phyloP scores from a whole-genome alignment of 2,888 invertebrate species.

The Drosophila seclusa region DNA sequence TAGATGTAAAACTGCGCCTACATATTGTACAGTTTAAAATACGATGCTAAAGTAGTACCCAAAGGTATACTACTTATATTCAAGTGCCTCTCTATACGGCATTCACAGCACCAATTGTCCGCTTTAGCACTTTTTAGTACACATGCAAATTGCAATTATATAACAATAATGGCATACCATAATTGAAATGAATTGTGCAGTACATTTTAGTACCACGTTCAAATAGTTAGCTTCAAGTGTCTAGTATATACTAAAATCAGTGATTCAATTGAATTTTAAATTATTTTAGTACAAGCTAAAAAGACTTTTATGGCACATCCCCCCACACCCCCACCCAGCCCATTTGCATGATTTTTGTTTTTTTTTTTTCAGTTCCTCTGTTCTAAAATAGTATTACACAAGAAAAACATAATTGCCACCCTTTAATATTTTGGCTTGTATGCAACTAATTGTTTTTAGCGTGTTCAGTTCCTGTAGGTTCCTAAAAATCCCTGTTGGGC shows the following conservation, averaged over 20 bases:
- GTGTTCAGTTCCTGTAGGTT: slow-evolving; percentile 64
- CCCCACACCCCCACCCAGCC: not conserved
- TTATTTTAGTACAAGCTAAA: slow-evolving; percentile 51
- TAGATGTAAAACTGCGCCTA: slow-evolving; percentile 72
- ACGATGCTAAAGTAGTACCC: slow-evolving; percentile 25
- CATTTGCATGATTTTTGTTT: not conserved
- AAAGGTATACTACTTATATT: slow-evolving; percentile 31
- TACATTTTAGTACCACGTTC: slow-evolving; percentile 46
- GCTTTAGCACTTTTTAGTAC: slow-evolving; percentile 71
- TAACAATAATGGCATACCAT: slow-evolving; percentile 18
- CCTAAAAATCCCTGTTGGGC: slow-evolving; percentile 20
- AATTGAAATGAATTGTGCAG: slow-evolving; percentile 41
- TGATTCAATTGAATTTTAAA: slow-evolving; percentile 30
- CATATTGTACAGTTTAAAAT: slow-evolving; percentile 60
- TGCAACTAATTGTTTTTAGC: slow-evolving; percentile 49
- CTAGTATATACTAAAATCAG: slow-evolving; percentile 29
- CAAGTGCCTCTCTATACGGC: slow-evolving; percentile 52
- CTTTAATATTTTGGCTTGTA: slow-evolving; percentile 34
- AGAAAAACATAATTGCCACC: slow-evolving; percentile 45
- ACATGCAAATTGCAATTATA: slow-evolving; percentile 52
- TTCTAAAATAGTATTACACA: slow-evolving; percentile 70
- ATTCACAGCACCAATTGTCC: slow-evolving; percentile 61
- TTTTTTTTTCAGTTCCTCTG: slow-evolving; percentile 28
- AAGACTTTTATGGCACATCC: slow-evolving; percentile 37
- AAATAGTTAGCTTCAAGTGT: slow-evolving; percentile 39